These are phyloP conservation scores for Tangara arthus DNA, from an alignment of 2,797 vertebrate genomes.

Conservation along the genomic window DNA sequence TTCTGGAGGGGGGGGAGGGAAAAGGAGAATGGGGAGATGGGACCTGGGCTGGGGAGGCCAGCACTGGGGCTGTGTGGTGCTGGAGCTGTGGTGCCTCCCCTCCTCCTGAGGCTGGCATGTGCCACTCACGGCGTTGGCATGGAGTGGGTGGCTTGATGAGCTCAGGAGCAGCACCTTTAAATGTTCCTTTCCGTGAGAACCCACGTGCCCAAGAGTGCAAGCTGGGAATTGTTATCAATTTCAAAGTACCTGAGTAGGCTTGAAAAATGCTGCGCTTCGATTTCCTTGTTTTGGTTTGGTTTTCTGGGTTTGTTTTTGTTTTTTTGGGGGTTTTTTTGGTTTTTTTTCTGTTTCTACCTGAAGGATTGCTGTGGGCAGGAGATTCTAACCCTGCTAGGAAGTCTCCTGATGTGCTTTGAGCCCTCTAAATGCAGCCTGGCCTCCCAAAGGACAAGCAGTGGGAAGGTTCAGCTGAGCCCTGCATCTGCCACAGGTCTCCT, in stretches of 20 bases:
- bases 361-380: background rate
- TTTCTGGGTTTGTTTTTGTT: background rate
- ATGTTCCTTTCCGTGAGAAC: background rate
- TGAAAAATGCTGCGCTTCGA: accelerated
- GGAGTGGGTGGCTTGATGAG: background rate
- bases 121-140: accelerated
- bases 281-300: background rate
- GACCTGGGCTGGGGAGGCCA: background rate
- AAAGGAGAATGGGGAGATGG: background rate
- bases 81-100: background rate
- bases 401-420: background rate
- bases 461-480: background rate
- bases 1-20: background rate
- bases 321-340: background rate
- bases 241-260: background rate
- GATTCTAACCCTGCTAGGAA: background rate
- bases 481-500: background rate
- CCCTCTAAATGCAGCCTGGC: background rate
- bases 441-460: background rate
- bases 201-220: background rate
- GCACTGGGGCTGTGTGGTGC: accelerated
- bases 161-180: background rate
- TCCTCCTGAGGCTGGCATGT: accelerated
- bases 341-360: background rate
- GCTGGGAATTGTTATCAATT: background rate